Percentiles rank a stretch among this genome's conserved stretches.
Evolutionary conservation across 2,888 invertebrate genomes (phyloP).

Genomic region (Rosalia funebris): DNA sequence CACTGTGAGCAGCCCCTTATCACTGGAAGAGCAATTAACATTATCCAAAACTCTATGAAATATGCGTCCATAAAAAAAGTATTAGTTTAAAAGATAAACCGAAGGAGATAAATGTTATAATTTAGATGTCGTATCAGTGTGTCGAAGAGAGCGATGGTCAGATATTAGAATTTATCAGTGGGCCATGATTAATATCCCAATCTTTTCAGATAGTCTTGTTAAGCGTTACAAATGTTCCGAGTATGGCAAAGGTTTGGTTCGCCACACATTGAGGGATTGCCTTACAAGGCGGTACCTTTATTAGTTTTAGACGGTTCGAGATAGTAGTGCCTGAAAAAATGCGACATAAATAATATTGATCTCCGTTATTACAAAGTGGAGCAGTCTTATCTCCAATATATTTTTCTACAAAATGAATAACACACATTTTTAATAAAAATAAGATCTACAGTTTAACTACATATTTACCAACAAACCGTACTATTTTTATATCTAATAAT

Average conservation of each 20-base stretch:
- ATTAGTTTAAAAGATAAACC: conserved; percentile 23
- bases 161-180: conserved; percentile 55
- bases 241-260: conserved; percentile 24
- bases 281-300: conserved; percentile 15
- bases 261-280: conserved; percentile 18
- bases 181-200: conserved; percentile 49
- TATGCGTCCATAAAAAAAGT: conserved; percentile 17
- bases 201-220: conserved; percentile 50
- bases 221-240: conserved; percentile 49
- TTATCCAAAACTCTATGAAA: conserved; percentile 5
- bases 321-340: conserved; percentile 6
- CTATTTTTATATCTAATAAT: too few relatives aligned
- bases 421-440: too few relatives aligned
- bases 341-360: conserved; percentile 5
- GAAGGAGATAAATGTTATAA: conserved; percentile 39
- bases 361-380: background rate
- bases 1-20: conserved; percentile 12
- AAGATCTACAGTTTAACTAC: too few relatives aligned
- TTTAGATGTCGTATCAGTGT: conserved; percentile 35
- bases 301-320: conserved; percentile 11
- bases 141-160: conserved; percentile 43
- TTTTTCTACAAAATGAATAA: too few relatives aligned
- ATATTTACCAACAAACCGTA: too few relatives aligned
- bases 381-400: too few relatives aligned
- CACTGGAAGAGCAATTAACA: conserved; percentile 9